These are phyloP conservation scores for Neoarius graeffei DNA, from an alignment of 2,113 vertebrate species.

Conservation along the genomic window DNA sequence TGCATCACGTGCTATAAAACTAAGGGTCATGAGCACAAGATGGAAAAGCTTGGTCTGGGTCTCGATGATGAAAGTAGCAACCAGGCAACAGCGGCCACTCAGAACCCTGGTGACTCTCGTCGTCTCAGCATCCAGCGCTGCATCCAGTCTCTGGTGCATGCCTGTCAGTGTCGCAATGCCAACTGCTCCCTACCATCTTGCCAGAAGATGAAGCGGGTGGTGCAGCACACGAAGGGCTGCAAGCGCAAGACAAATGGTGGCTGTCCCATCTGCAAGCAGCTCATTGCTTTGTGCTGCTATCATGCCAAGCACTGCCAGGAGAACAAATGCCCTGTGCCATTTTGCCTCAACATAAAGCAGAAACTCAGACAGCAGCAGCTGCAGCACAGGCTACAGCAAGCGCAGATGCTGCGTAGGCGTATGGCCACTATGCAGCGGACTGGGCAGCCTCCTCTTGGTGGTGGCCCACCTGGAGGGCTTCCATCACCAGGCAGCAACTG, in stretches of 20 bases:
- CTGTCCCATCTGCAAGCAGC: conserved; percentile 97
- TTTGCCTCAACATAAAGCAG: conserved; percentile 98
- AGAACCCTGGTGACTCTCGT: conserved; percentile 93
- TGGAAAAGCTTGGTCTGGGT: conserved; percentile 95
- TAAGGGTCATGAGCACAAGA: conserved; percentile 97
- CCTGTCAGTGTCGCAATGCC: conserved; percentile 97
- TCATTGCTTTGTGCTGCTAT: conserved; percentile 97
- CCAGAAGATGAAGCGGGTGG: conserved; percentile 98
- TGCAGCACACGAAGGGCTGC: conserved; percentile 96
- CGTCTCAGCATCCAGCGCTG: conserved; percentile 97
- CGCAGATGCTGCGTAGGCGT: conserved; percentile 92
- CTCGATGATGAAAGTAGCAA: conserved; percentile 94
- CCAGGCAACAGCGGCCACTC: conserved; percentile 84
- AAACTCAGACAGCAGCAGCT: conserved; percentile 96
- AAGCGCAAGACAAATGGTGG: conserved; percentile 97
- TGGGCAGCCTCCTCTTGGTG: conserved; percentile 72
- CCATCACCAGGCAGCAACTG: conserved; percentile 81
- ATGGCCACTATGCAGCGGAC: conserved; percentile 96
- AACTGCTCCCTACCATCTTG: conserved; percentile 96
- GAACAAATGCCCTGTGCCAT: conserved; percentile 97
- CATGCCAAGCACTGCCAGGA: conserved; percentile 99
- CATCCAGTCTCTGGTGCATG: conserved; percentile 95
- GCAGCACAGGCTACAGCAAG: conserved; percentile 95
- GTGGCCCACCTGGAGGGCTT: conserved; percentile 73
- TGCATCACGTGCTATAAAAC: conserved; percentile 97